Evolutionary conservation across 2,888 invertebrate genomes (phyloP).

Genomic region (Tetramorium bicarinatum): DNA sequence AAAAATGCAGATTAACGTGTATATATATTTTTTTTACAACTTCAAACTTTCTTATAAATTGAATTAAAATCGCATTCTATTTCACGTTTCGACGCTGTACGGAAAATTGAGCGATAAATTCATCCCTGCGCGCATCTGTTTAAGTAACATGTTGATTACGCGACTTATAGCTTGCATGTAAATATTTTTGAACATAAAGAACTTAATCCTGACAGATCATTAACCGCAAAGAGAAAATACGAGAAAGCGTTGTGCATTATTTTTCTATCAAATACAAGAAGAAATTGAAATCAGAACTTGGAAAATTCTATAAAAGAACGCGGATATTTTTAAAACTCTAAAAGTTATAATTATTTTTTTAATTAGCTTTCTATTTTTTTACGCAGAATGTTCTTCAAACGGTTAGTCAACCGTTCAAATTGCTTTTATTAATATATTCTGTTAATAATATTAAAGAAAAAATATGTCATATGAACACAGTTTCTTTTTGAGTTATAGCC

Average conservation of each 20-base stretch:
- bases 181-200: neutral
- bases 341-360: conserved; percentile 7
- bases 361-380: neutral
- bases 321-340: neutral
- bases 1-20: neutral
- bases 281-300: neutral
- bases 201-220: neutral
- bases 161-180: neutral
- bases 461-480: neutral
- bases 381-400: neutral
- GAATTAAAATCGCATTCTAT: neutral
- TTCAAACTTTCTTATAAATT: neutral
- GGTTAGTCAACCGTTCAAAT: neutral
- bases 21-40: neutral
- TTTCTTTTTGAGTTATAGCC: neutral
- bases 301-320: neutral
- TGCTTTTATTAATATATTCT: neutral
- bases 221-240: neutral
- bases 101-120: neutral
- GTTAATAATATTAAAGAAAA: neutral
- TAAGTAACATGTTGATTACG: neutral
- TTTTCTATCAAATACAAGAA: neutral
- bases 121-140: neutral
- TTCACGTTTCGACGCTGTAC: neutral
- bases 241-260: neutral